Base-by-base conservation (phyloP, 2,113 vertebrate species). In the Nasalis larvatus region DNA sequence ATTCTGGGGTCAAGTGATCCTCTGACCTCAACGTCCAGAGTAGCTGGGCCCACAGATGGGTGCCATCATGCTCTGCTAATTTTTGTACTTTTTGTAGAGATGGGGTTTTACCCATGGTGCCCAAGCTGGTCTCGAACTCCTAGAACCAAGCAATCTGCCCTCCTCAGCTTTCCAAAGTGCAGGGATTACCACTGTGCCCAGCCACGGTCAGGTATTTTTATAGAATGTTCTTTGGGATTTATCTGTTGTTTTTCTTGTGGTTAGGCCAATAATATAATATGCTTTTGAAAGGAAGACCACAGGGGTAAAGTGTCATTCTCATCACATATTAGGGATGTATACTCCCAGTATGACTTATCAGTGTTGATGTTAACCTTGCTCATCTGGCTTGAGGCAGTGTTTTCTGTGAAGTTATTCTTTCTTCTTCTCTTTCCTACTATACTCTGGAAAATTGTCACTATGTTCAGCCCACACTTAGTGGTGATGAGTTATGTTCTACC, bases 201-300 rank as follows among this genome's bases (percentile, higher is more conserved):
- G 20, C 69, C 20, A 13, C 2, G 27, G 27, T 63, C 16, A 78
- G 35, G 40, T 86, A 52, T 69, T 95, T 94, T 95, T 91, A 13
- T 89, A 52, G 49, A 32, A 10, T 86, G 49, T 69, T 49, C n/a
- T 89, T 91, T 85, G 58, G 49, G 52, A 49, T 82, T 93, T 96
- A 27, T 84, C 74, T 92, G 66, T 35, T 86, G 80, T 54, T 87
- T 86, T 89, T 63, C 35, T 87, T 56, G 69, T 78, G 6, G n/a
- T 89, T 93, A 96, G 35, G 63, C 14, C 88, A n/a, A 27, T 12
- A 63, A 47, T 58, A 18, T 73, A 63, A 71, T 92, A 27, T 77
- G 8, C 56, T 81, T 95, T 93, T 91, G 63, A 78, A 88, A 93
- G 40, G 60, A 80, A 93, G 54, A 74, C n/a, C 82, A n/a, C 17